These are phyloP conservation scores for Lymantria dispar DNA, from an alignment of 2,888 invertebrate species.

Conservation along the genomic window DNA sequence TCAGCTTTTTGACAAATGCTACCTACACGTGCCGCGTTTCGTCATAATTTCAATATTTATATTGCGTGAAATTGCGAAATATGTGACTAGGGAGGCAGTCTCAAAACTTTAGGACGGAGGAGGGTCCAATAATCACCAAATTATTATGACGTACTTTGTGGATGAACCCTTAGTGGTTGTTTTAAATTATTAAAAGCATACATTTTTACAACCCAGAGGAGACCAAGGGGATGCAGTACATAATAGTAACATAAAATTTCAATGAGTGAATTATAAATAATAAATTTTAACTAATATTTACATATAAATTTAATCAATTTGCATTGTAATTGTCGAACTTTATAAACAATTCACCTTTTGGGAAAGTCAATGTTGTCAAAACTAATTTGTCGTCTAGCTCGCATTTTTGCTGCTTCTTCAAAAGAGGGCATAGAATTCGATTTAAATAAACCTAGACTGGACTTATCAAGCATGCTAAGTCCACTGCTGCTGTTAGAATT, in stretches of 20 bases:
- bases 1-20: too few relatives aligned
- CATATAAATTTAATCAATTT: constrained; percentile 10
- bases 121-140: too few relatives aligned
- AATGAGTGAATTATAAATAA: not conserved
- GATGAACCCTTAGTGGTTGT: too few relatives aligned
- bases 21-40: too few relatives aligned
- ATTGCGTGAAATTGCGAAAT: too few relatives aligned
- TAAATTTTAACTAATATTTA: constrained; percentile 21
- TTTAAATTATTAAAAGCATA: not conserved
- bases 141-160: too few relatives aligned
- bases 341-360: constrained; percentile 52
- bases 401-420: constrained; percentile 73
- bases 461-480: constrained; percentile 55
- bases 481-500: constrained; percentile 65
- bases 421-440: constrained; percentile 74
- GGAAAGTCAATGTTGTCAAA: constrained; percentile 81
- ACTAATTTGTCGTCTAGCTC: constrained; percentile 83
- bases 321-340: constrained; percentile 2
- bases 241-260: not conserved
- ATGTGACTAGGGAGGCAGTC: too few relatives aligned
- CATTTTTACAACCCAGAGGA: not conserved
- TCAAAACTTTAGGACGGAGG: too few relatives aligned
- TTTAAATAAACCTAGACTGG: constrained; percentile 55
- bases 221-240: not conserved
- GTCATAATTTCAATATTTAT: too few relatives aligned